Conservation (phyloP, 2,797 vertebrate species). For the Decapterus maruadsi region DNA sequence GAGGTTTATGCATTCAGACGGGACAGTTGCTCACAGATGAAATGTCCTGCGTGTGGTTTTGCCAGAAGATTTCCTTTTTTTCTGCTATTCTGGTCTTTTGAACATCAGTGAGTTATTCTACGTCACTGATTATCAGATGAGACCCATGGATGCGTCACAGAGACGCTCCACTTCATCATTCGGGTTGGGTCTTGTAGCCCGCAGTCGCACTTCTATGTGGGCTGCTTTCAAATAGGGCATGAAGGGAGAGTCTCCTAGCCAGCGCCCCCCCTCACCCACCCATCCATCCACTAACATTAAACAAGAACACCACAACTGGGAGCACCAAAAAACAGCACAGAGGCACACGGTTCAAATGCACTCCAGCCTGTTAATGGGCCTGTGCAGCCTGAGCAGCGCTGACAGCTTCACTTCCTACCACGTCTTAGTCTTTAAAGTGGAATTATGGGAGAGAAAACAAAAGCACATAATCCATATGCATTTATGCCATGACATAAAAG, state of each 20-base stretch:
- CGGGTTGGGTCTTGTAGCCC: conserved; percentile 6
- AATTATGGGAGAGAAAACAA: conserved; percentile 32
- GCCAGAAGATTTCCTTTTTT: conserved; percentile 48
- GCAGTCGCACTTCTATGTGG: conserved; percentile 24
- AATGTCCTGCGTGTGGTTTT: conserved; percentile 32
- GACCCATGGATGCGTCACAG: conserved; percentile 32
- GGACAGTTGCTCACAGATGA: conserved; percentile 8
- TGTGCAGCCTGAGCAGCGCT: neutral
- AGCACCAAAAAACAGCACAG: neutral
- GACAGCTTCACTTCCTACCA: conserved; percentile 12
- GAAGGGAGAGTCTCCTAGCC: conserved; percentile 13
- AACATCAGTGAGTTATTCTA: conserved; percentile 58
- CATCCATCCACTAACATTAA: neutral
- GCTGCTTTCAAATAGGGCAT: conserved; percentile 37
- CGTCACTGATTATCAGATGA: conserved; percentile 58
- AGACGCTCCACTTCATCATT: conserved; percentile 24
- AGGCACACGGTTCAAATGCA: conserved; percentile 1
- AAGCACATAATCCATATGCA: conserved; percentile 26
- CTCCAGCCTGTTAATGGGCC: neutral
- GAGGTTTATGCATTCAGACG: neutral
- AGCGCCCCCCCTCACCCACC: neutral
- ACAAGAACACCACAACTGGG: conserved; percentile 4
- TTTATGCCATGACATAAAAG: conserved; percentile 11
- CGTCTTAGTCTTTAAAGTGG: conserved; percentile 4
- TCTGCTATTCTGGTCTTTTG: conserved; percentile 42